These are phyloP conservation scores for Melinaea marsaeus DNA, from an alignment of 2,888 invertebrate species.

Conservation along the genomic window DNA sequence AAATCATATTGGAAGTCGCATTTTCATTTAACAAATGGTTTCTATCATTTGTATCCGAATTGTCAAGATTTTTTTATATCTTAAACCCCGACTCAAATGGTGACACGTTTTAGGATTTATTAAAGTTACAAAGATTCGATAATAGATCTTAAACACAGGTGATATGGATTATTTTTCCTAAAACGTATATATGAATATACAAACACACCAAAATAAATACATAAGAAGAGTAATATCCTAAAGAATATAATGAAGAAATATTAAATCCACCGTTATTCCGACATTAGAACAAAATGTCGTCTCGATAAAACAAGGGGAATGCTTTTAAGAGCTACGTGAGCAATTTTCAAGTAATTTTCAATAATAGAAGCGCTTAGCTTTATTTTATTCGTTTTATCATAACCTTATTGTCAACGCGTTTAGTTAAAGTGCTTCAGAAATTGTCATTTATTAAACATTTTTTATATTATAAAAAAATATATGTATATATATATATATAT, in stretches of 20 bases:
- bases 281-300: slow-evolving; percentile 40
- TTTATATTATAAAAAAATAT: too few relatives aligned
- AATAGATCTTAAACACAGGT: slow-evolving; percentile 2
- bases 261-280: slow-evolving; percentile 32
- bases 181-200: background rate
- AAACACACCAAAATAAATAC: background rate
- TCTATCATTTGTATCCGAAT: slow-evolving; percentile 56
- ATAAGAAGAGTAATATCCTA: background rate
- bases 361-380: slow-evolving; percentile 33
- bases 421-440: slow-evolving; percentile 5
- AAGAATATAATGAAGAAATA: slow-evolving; percentile 29
- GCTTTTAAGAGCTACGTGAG: slow-evolving; percentile 44
- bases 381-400: slow-evolving; percentile 25
- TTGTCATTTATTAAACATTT: background rate
- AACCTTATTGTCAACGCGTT: slow-evolving; percentile 22
- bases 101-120: slow-evolving; percentile 59
- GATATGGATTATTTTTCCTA: background rate
- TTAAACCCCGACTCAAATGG: slow-evolving; percentile 50
- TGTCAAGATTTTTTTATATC: slow-evolving; percentile 51
- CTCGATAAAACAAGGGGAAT: slow-evolving; percentile 44
- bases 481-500: too few relatives aligned
- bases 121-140: slow-evolving; percentile 37
- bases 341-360: slow-evolving; percentile 41
- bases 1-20: slow-evolving; percentile 15
- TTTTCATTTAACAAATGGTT: slow-evolving; percentile 40